phyloP scores from a whole-genome alignment of 2,113 vertebrate species.

The Spizaetus ornatus region DNA sequence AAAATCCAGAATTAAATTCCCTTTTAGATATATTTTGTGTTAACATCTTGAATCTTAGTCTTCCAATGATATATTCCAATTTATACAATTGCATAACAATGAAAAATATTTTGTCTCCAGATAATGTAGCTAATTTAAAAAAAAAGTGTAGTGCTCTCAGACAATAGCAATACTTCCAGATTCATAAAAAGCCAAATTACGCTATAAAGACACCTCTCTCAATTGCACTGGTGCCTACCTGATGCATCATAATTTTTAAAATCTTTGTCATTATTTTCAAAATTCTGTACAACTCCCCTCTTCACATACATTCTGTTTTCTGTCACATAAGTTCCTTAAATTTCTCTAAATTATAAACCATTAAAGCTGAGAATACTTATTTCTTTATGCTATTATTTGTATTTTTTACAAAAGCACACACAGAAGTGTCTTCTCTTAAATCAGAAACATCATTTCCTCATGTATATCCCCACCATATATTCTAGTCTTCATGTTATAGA shows the following conservation, averaged over 20 bases:
- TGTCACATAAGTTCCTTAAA: neutral
- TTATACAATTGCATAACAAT: neutral
- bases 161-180: neutral
- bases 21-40: neutral
- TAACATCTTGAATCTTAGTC: neutral
- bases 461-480: neutral
- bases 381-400: neutral
- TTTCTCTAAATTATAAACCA: neutral
- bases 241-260: neutral
- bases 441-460: neutral
- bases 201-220: neutral
- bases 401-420: neutral
- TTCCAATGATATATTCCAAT: neutral
- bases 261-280: neutral
- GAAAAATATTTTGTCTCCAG: neutral
- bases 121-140: neutral
- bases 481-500: neutral
- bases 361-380: neutral
- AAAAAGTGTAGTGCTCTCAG: neutral
- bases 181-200: neutral
- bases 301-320: neutral
- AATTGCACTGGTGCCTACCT: neutral
- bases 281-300: neutral
- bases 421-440: neutral
- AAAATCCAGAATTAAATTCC: neutral